These are phyloP conservation scores for Drosophila kikkawai DNA, from an alignment of 1,140 invertebrate species.

Conservation along the genomic window DNA sequence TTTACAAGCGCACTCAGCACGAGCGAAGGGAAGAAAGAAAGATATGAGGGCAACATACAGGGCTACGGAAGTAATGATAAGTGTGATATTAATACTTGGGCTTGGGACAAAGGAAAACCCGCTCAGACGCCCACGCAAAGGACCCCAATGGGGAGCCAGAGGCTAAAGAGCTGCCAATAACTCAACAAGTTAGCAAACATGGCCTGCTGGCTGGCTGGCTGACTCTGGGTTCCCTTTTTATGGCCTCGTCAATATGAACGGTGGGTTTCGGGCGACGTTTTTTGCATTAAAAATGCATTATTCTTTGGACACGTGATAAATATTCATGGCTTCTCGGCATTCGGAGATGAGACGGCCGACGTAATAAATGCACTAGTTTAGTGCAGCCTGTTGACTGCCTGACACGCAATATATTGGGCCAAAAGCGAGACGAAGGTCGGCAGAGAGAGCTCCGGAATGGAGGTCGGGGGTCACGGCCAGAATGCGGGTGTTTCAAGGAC, in stretches of 20 bases:
- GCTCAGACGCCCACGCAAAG: slow-evolving; percentile 12
- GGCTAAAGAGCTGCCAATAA: slow-evolving; percentile 64
- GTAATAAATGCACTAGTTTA: slow-evolving; percentile 59
- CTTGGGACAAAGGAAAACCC: slow-evolving; percentile 40
- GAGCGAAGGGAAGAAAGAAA: slow-evolving; percentile 1
- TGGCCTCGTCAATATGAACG: slow-evolving; percentile 41
- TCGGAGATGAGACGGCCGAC: slow-evolving; percentile 6
- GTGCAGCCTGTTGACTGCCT: slow-evolving; percentile 57
- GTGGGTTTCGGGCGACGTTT: slow-evolving; percentile 33
- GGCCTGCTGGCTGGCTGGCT: slow-evolving; percentile 31
- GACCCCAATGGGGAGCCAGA: slow-evolving; percentile 15
- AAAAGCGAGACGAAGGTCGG: slow-evolving; percentile 33
- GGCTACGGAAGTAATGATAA: slow-evolving; percentile 61
- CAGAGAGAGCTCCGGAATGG: slow-evolving; percentile 2
- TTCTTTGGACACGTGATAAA: slow-evolving; percentile 75
- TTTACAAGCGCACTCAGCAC: slow-evolving; percentile 28
- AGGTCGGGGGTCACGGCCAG: slow-evolving; percentile 49
- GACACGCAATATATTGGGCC: slow-evolving; percentile 42
- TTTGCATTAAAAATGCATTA: slow-evolving; percentile 80
- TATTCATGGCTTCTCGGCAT: slow-evolving; percentile 58
- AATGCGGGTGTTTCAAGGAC: slow-evolving; percentile 62
- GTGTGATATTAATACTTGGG: slow-evolving; percentile 74
- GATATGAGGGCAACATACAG: slow-evolving; percentile 14
- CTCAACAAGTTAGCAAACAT: slow-evolving; percentile 79
- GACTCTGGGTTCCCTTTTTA: slow-evolving; percentile 45